These are phyloP conservation scores for Manduca sexta DNA, from an alignment of 1,140 invertebrate genomes.

Conservation along the genomic window DNA sequence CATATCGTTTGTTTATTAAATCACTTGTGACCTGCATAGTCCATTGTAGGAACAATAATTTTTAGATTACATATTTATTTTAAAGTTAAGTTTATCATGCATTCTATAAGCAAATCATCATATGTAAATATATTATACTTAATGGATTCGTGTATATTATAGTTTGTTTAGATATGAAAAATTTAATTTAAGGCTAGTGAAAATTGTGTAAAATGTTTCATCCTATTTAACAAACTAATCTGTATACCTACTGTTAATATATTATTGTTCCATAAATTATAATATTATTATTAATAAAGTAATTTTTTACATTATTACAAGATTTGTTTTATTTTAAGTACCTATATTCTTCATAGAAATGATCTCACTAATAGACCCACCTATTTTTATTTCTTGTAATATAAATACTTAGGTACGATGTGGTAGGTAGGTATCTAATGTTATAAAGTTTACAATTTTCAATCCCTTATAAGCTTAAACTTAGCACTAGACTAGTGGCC, in stretches of 20 bases:
- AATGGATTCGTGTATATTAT: neutral
- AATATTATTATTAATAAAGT: slow-evolving; percentile 10
- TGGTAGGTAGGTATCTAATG: too few species aligned
- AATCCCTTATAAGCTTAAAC: too few species aligned
- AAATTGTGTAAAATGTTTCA: slow-evolving; percentile 13
- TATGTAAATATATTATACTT: slow-evolving; percentile 4
- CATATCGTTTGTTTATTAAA: neutral
- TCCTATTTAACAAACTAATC: neutral
- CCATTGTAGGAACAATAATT: too few species aligned
- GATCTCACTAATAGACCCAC: too few species aligned
- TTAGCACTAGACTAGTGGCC: too few species aligned
- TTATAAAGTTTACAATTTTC: too few species aligned
- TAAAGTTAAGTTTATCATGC: too few species aligned
- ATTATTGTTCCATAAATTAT: slow-evolving; percentile 4
- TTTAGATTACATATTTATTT: too few species aligned
- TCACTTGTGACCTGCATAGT: neutral
- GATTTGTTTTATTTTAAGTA: too few species aligned
- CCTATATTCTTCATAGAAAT: too few species aligned
- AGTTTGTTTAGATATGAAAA: slow-evolving; percentile 9
- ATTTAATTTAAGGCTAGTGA: slow-evolving; percentile 36
- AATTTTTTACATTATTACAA: slow-evolving; percentile 5
- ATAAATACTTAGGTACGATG: too few species aligned
- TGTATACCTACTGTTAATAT: slow-evolving; percentile 9
- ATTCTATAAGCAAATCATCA: slow-evolving; percentile 7
- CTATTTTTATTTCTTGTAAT: too few species aligned